phyloP scores from a whole-genome alignment of 1,140 invertebrate genomes.

The Caenorhabditis elegans region DNA sequence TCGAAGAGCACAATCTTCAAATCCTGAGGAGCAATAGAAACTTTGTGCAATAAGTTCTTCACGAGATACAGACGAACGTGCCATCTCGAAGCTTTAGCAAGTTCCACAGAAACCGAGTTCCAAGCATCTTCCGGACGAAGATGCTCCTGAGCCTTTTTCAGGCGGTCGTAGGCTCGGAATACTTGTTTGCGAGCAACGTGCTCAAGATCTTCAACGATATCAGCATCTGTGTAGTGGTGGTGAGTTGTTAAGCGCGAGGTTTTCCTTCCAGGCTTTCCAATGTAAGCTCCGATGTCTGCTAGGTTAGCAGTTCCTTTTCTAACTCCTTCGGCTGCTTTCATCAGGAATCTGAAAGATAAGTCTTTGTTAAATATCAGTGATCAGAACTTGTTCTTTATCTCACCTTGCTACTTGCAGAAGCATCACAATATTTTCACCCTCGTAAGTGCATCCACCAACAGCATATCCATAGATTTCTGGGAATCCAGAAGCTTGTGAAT shows the following conservation, averaged over 20 bases:
- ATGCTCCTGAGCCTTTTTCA: constrained; percentile 32
- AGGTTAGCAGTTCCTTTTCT: constrained; percentile 30
- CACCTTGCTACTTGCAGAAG: constrained; percentile 83
- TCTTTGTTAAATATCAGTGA: neutral
- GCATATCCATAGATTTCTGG: constrained; percentile 77
- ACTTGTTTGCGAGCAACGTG: constrained; percentile 62
- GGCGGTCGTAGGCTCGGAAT: constrained; percentile 42
- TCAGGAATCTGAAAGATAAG: constrained; percentile 52
- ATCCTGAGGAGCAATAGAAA: neutral
- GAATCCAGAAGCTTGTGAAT: constrained; percentile 81
- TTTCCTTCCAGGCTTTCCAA: neutral
- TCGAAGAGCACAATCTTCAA: neutral
- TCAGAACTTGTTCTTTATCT: neutral
- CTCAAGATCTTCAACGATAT: constrained; percentile 64
- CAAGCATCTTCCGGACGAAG: constrained; percentile 52
- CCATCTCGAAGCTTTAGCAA: constrained; percentile 45
- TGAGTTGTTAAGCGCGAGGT: neutral
- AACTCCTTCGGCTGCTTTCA: constrained; percentile 43
- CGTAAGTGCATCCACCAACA: constrained; percentile 85
- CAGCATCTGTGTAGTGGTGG: neutral
- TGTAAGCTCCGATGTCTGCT: neutral
- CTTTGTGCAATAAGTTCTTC: constrained; percentile 12
- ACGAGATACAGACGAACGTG: constrained; percentile 2
- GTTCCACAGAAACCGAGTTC: constrained; percentile 51
- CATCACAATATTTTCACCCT: constrained; percentile 91